Percentiles rank a stretch among this genome's conserved stretches.
phyloP scores from a whole-genome alignment of 1,140 invertebrate species.

The Heterodera schachtii region DNA sequence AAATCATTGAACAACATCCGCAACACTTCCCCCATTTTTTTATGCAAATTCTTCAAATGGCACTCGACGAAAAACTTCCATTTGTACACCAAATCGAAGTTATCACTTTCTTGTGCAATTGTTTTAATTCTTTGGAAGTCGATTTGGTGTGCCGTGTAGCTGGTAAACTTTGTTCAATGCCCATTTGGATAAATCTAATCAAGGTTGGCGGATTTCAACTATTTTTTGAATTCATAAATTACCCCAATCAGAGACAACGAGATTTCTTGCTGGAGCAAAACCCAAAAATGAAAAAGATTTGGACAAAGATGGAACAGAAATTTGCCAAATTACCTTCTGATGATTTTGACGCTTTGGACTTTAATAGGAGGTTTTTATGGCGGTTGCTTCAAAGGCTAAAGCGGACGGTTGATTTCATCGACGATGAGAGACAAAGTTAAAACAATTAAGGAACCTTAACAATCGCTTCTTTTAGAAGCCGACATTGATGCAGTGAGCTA shows the following conservation, averaged over 20 bases:
- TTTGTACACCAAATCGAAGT: conserved; percentile 83
- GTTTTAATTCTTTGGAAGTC: conserved; percentile 90
- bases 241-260: conserved; percentile 71
- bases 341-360: conserved; percentile 75
- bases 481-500: conserved; percentile 75
- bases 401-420: conserved; percentile 77
- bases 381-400: conserved; percentile 89
- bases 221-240: conserved; percentile 5
- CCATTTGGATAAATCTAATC: conserved; percentile 89
- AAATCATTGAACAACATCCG: conserved; percentile 78
- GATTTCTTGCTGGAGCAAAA: conserved; percentile 82
- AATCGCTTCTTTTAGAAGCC: conserved; percentile 59
- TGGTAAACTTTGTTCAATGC: conserved; percentile 85
- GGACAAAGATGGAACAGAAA: conserved; percentile 83
- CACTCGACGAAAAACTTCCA: conserved; percentile 67
- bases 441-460: not conserved
- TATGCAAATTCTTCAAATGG: conserved; percentile 78
- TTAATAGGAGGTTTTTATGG: conserved; percentile 85
- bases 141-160: conserved; percentile 87
- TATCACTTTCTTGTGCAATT: conserved; percentile 89
- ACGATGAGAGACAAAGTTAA: conserved; percentile 42
- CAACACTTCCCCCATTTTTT: conserved; percentile 86
- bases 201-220: conserved; percentile 70
- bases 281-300: conserved; percentile 88
- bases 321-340: conserved; percentile 75